Evolutionary conservation across 2,888 invertebrate genomes (phyloP).

Genomic region (Tipula vernalis): DNA sequence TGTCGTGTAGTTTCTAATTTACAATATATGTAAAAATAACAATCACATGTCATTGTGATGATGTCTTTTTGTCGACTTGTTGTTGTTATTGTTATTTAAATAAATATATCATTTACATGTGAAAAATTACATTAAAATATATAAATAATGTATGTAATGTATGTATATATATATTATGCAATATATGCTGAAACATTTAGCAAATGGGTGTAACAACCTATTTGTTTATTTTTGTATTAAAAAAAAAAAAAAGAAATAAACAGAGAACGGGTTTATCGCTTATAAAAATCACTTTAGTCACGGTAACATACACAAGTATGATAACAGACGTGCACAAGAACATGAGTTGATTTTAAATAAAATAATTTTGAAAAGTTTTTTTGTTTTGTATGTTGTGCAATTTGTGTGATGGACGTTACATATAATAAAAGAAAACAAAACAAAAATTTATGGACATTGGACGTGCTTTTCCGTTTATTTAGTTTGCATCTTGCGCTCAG

Average conservation of each 20-base stretch:
- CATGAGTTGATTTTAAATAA: background rate
- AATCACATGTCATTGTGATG: background rate
- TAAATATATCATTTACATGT: background rate
- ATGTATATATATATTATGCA: background rate
- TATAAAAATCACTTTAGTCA: background rate
- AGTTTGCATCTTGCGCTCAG: background rate
- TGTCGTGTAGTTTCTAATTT: background rate
- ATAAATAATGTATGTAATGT: background rate
- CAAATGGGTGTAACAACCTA: background rate
- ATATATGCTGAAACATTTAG: background rate
- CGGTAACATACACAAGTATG: background rate
- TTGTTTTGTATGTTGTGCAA: background rate
- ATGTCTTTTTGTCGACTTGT: background rate
- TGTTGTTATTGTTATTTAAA: background rate
- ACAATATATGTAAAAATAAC: background rate
- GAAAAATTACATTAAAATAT: background rate
- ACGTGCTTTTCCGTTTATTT: background rate
- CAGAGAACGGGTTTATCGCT: background rate
- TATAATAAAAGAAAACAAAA: background rate
- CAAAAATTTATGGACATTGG: background rate
- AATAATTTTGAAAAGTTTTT: background rate
- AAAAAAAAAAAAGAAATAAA: no score
- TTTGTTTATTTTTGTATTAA: background rate
- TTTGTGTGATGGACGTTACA: background rate
- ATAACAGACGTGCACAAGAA: background rate